These are phyloP conservation scores for Erethizon dorsatum DNA, from an alignment of 2,797 vertebrate genomes.

Conservation along the genomic window DNA sequence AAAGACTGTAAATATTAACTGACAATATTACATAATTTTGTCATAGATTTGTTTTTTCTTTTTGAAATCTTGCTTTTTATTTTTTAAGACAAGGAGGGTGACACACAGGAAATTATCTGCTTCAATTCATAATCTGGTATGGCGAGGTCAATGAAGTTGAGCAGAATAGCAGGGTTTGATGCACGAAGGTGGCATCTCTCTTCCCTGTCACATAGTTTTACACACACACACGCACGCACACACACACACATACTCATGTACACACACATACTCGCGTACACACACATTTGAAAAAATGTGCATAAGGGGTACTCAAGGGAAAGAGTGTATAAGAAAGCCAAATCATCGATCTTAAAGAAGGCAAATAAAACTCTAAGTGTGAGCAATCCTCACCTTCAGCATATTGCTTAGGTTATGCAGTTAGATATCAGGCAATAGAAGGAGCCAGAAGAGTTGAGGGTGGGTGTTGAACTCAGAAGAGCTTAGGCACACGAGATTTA, in stretches of 20 bases:
- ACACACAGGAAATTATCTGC: constrained; percentile 41
- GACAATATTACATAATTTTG: not conserved
- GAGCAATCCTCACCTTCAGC: not conserved
- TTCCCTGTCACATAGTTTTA: not conserved
- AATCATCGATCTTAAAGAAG: not conserved
- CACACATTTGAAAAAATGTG: not conserved
- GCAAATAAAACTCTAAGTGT: not conserved
- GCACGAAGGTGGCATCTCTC: fast-evolving
- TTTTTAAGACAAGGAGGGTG: constrained; percentile 3
- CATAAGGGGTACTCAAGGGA: not conserved
- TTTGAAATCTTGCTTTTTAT: not conserved
- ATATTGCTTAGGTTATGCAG: not conserved
- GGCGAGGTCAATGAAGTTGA: not conserved
- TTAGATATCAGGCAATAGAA: not conserved
- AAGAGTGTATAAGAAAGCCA: not conserved
- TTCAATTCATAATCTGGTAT: constrained; percentile 13
- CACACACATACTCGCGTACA: not conserved
- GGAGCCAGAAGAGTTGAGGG: not conserved
- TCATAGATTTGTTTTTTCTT: not conserved
- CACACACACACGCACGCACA: not conserved
- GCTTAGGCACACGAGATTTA: not conserved
- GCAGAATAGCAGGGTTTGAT: fast-evolving
- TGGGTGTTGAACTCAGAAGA: not conserved
- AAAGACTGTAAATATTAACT: not conserved
- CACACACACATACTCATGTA: not conserved